phyloP scores from a whole-genome alignment of 2,113 vertebrate genomes.

The Lophotis ruficrista region DNA sequence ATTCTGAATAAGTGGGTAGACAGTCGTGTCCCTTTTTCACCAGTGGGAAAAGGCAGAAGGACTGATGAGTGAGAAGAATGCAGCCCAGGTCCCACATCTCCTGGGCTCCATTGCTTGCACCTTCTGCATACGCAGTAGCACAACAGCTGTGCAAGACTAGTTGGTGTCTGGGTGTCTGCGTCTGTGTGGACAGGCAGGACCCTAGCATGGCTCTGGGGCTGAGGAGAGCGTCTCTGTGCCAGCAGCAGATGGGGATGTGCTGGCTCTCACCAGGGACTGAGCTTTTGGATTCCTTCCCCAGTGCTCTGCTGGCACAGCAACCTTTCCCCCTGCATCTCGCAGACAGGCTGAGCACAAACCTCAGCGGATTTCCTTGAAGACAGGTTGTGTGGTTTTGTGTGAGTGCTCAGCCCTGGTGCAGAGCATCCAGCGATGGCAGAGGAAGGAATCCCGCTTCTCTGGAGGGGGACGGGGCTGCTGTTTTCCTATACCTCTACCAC shows the following conservation, averaged over 20 bases:
- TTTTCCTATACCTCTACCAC: background rate
- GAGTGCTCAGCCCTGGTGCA: background rate
- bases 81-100: rapidly evolving
- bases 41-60: background rate
- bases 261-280: background rate
- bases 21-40: background rate
- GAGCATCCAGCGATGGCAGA: background rate
- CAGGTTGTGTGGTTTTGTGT: background rate
- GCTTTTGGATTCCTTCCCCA: background rate
- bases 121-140: rapidly evolving
- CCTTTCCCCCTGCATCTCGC: background rate
- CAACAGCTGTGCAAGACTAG: background rate
- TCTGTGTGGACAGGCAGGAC: background rate
- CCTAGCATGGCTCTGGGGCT: background rate
- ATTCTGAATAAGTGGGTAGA: background rate
- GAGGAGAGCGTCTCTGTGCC: background rate
- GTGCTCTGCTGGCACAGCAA: background rate
- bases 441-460: background rate
- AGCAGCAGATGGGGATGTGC: background rate
- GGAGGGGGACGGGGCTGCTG: background rate
- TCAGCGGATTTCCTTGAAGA: background rate
- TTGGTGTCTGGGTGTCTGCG: background rate
- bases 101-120: background rate
- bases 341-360: background rate
- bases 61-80: rapidly evolving